These are phyloP conservation scores for Leontocebus nigricollis DNA, from an alignment of 2,797 vertebrate genomes.

Conservation along the genomic window DNA sequence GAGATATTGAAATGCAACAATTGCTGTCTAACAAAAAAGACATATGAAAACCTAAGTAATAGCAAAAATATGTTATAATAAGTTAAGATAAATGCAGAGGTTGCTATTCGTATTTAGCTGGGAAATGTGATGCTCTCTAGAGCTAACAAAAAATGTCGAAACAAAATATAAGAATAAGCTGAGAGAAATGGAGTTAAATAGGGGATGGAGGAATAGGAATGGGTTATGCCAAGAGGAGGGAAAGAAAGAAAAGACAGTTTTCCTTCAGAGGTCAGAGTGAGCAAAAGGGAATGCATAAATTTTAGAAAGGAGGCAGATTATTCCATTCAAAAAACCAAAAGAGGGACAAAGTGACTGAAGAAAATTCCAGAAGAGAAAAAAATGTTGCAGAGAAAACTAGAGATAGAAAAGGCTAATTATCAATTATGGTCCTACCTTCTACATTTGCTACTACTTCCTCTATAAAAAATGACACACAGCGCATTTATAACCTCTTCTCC, in stretches of 20 bases:
- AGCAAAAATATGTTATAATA: background rate
- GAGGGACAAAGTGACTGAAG: background rate
- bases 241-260: background rate
- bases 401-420: background rate
- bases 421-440: background rate
- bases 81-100: background rate
- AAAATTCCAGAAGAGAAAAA: background rate
- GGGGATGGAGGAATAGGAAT: fast-evolving
- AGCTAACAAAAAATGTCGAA: background rate
- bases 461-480: background rate
- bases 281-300: background rate
- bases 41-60: background rate
- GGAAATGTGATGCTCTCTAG: background rate
- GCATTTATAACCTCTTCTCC: background rate
- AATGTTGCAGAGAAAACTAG: background rate
- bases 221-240: background rate
- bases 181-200: background rate
- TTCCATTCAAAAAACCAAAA: background rate
- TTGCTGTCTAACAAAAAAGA: background rate
- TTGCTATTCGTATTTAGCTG: background rate
- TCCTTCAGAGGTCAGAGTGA: background rate
- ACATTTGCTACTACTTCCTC: background rate
- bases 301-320: background rate
- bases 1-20: background rate
- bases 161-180: background rate